Conservation (phyloP, 2,113 vertebrate genomes). For the Notiomystis cincta region DNA sequence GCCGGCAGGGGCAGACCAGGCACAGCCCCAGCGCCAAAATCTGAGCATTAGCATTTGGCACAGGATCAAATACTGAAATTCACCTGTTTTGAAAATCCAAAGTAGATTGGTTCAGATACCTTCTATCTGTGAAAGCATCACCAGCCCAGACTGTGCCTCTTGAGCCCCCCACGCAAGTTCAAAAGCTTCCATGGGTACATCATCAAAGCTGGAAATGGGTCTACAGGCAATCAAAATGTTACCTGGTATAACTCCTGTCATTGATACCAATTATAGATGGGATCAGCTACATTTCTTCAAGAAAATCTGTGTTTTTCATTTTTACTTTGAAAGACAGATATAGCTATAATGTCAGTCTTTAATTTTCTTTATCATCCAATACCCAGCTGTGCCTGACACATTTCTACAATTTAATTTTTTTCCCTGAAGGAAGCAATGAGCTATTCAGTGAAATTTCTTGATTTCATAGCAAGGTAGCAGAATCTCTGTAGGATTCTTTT, state of each 20-base stretch:
- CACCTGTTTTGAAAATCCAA: background rate
- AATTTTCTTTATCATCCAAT: background rate
- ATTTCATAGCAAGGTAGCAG: background rate
- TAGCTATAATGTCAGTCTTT: background rate
- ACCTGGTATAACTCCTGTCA: background rate
- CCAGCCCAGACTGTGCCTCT: background rate
- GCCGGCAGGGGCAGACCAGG: fast-evolving
- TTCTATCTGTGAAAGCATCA: fast-evolving
- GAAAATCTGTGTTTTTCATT: background rate
- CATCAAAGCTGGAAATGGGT: background rate
- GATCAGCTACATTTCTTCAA: background rate
- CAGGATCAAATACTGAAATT: background rate
- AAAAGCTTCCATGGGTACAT: background rate
- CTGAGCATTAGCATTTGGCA: background rate
- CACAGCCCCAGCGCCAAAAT: fast-evolving
- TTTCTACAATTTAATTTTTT: background rate
- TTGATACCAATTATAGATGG: background rate
- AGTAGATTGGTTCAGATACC: too few species aligned
- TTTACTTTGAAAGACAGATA: background rate
- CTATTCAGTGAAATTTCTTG: background rate
- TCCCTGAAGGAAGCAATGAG: background rate
- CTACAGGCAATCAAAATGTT: background rate
- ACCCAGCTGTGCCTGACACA: background rate
- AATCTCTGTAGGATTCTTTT: background rate
- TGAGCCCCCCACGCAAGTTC: background rate